Base-by-base conservation (phyloP, 30 jellyfish, hydroid and myxozoan genomes). In the Clytia hemisphaerica region DNA sequence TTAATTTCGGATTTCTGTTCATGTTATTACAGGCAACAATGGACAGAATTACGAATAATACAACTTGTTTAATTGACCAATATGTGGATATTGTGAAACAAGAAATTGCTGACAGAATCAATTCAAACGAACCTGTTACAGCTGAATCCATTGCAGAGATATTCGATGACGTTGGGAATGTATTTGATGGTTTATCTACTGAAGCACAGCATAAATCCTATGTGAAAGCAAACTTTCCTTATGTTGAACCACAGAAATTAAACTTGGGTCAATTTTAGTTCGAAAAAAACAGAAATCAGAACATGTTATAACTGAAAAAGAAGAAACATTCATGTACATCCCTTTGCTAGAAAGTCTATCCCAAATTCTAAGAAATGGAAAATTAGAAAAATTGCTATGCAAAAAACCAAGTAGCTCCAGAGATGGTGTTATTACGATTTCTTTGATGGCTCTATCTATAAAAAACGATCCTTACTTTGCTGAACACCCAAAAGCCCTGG, bases 11-110 rank as follows among this genome's bases (percentile, higher is more conserved):
- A n/a, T n/a, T n/a, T n/a, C n/a, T n/a, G n/a, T n/a, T n/a, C n/a
- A n/a, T n/a, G n/a, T n/a, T n/a, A n/a, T 40, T 40, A 9, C 53
- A 40, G 53, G 53, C n/a, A n/a, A n/a, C 53, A 10, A 40, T 40
- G 53, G n/a, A 40, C n/a, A 40, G 10, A n/a, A 40, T 40, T 9
- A n/a, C n/a, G 53, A n/a, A 40, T 10, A 10, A 40, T 24, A 50
- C 65, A 50, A 10, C 30, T 19, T 50, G 65, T 50, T 30, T 50
- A 12, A 30, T 50, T 50, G 65, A 50, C 16, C 65, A 50, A 50
- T 10, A 6, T 6, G 25, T 50, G 6, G 25, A 50, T 6, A 10
- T 7, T 19, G 10, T 50, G 9, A 6, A 6, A 21, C 25, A 50
- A 50, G 65, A 50, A 6, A 7, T 10, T 50, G 12, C 25, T 6